Base-by-base conservation (phyloP, 2,797 vertebrate species). In the Graptemys geographica region DNA sequence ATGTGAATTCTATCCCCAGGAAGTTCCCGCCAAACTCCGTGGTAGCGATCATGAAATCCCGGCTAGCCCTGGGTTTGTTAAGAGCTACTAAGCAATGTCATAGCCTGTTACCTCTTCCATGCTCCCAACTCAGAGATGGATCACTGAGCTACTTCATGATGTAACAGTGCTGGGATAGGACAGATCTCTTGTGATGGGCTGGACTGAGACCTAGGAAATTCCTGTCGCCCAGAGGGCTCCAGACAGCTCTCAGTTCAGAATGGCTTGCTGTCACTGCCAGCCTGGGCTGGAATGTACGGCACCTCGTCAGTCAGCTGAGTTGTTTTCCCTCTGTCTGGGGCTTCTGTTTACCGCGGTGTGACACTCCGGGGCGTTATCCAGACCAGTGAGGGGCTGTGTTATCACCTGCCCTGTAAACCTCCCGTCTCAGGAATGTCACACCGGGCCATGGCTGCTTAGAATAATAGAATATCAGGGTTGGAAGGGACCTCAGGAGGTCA, bases 221-320 rank as follows among this genome's bases (percentile, higher is more conserved):
- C 23, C 5, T 62, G 87, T 88, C 51, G 7, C 1, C 3, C 37
- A 9, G 4, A 62, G 4, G 0, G 28, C 5, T 41, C 10, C 52
- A 56, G 37, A 23, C 33, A 65, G 47, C 81, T 82, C 41, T 69
- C 62, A 3, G 62, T n/a, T n/a, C 37, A 69, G 33, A n/a, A 13
- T 1, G 16, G 0, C 0, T 4, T 87, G 51, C 10, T 0, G 1
- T 69, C 27, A 6, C 37, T 19, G 51, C 0, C 18, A 27, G 19
- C 31, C 19, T 1, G 37, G n/a, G 44, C 44, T 44, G 44, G 33
- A 21, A 13, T 1, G 16, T 27, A n/a, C 7, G 6, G 56, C 12
- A 49, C 33, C 16, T n/a, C 2, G 8, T 69, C 62, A 19, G 18
- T 18, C 33, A 37, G 33, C 33, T 19, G 62, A 69, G 33, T 69